Base-by-base conservation (phyloP, 2,113 vertebrate species). In the Ranitomeya variabilis region DNA sequence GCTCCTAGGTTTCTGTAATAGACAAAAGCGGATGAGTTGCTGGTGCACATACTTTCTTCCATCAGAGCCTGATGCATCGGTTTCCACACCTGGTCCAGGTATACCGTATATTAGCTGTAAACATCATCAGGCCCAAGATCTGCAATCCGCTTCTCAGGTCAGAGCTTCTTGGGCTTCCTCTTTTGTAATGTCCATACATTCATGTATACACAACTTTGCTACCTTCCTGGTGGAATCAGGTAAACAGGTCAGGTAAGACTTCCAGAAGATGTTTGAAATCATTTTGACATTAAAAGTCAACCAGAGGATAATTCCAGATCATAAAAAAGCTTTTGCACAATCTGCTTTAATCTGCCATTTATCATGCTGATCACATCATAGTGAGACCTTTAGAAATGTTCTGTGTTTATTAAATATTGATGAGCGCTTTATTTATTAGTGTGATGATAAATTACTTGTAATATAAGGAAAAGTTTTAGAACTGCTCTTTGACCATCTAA, bases 391-490 rank as follows among this genome's bases (percentile, higher is more conserved):
- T 89, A 66, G 55, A 89, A 85, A 85, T 89, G 59, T 66, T 85
- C 82, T 19, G 60, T 67, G 80, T 54, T 83, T 83, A 84, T 88
- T 84, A 89, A 88, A 88, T 83, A 88, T 84, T 88, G 80, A 88
- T 84, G 69, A 15, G 21, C 11, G 66, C 80, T 67, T 88, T 88
- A 83, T 83, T 88, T 88, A 77, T 88, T 83, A 73, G 69, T 23
- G 21, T 37, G 5, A 62, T 88, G 80, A 64, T 45, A 78, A 83
- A 88, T 88, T 37, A 78, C 15, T 69, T 19, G 51, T n/a, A 57
- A 45, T 55, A 19, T 14, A 55, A 80, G 57, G 31, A 79, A 87
- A 86, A 78, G 45, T 64, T 79, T 23, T 52, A 78, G 37, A 76
- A 78, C 16, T 51, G 19, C 21, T 52, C 55, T 31, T 64, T 23